These are phyloP conservation scores for Astatotilapia flaviijosephi DNA, from an alignment of 2,113 vertebrate genomes.

Conservation along the genomic window DNA sequence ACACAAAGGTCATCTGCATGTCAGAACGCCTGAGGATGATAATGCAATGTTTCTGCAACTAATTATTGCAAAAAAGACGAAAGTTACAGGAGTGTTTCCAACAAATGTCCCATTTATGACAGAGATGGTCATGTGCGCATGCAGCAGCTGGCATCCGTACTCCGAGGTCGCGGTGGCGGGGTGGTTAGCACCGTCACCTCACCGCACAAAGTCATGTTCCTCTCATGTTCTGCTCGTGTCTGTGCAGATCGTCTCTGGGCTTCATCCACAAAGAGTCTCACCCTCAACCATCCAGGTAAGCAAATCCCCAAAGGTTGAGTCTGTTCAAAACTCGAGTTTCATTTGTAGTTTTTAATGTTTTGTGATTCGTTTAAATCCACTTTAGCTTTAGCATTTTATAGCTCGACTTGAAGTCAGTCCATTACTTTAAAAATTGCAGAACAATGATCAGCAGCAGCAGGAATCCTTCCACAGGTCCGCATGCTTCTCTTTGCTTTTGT, in stretches of 20 bases:
- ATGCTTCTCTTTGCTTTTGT: background rate
- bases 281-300: background rate
- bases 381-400: background rate
- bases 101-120: background rate
- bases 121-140: background rate
- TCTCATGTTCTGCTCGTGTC: background rate
- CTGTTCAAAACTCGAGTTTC: background rate
- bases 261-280: background rate
- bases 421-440: background rate
- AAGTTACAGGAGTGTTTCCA: background rate
- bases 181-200: background rate
- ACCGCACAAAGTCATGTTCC: background rate
- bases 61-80: background rate
- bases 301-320: background rate
- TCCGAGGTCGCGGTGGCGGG: accelerated
- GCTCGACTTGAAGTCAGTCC: background rate
- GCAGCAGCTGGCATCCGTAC: background rate
- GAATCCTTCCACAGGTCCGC: accelerated
- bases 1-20: background rate
- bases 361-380: background rate
- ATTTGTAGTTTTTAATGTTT: background rate
- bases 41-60: background rate
- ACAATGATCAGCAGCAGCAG: background rate
- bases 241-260: background rate
- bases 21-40: background rate